These are phyloP conservation scores for Belgica antarctica DNA, from an alignment of 2,888 invertebrate species.

Conservation along the genomic window DNA sequence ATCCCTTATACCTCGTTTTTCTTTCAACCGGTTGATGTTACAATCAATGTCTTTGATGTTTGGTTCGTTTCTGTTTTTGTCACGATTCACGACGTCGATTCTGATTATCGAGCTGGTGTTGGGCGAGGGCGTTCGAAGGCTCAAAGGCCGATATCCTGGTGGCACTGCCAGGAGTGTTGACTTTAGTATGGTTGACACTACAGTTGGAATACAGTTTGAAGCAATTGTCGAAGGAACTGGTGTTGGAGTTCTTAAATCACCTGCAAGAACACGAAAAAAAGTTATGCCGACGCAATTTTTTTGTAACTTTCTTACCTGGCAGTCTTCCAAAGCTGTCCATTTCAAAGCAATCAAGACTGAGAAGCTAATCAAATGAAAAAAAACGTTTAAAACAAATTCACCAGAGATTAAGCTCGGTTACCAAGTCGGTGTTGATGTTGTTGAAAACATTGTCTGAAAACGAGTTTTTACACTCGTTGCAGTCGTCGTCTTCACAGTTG, in stretches of 20 bases:
- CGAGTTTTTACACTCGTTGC: slow-evolving; percentile 14
- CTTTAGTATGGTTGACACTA: not conserved
- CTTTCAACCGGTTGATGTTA: slow-evolving; percentile 39
- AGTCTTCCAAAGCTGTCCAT: slow-evolving; percentile 42
- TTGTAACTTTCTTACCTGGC: no score
- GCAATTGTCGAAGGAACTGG: slow-evolving; percentile 9
- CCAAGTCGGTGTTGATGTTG: slow-evolving; percentile 42
- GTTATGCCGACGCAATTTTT: no score
- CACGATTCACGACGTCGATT: slow-evolving; percentile 27
- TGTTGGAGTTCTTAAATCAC: slow-evolving; percentile 28
- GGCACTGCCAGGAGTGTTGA: slow-evolving; percentile 19
- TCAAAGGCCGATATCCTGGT: slow-evolving; percentile 36
- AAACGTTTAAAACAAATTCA: no score
- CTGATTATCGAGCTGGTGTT: slow-evolving; percentile 25
- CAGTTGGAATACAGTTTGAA: not conserved
- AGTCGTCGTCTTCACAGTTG: slow-evolving; percentile 37
- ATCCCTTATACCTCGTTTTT: slow-evolving; percentile 38
- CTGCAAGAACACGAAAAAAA: no score
- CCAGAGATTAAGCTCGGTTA: no score
- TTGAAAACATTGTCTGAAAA: slow-evolving; percentile 29
- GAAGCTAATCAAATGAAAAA: no score
- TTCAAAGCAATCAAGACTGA: slow-evolving; percentile 39
- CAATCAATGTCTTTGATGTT: slow-evolving; percentile 31
- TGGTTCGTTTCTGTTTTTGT: not conserved
- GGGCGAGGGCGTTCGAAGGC: slow-evolving; percentile 29